Conservation (phyloP, 2,113 vertebrate species). For the Lampris incognitus region DNA sequence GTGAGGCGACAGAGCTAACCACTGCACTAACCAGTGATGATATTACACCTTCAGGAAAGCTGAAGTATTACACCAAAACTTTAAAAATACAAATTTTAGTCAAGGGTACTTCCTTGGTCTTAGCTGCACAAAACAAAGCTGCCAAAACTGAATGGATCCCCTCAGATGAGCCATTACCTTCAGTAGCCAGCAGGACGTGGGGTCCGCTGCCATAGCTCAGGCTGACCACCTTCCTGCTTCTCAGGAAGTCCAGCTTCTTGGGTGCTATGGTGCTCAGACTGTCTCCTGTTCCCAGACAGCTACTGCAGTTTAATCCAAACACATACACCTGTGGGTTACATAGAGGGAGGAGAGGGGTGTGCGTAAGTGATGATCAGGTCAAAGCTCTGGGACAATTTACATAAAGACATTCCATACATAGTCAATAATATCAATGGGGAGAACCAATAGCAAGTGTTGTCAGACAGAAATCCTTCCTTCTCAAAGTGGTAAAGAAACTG, state of each 20-base stretch:
- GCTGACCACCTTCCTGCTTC: conserved; percentile 93
- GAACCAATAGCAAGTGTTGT: neutral
- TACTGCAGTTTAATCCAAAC: conserved; percentile 96
- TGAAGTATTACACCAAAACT: no score
- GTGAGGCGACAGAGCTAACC: no score
- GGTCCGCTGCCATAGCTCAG: conserved; percentile 96
- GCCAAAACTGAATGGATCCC: neutral
- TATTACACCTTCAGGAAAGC: no score
- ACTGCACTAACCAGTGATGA: no score
- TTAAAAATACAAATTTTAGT: no score
- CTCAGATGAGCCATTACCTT: conserved; percentile 82
- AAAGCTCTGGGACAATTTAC: conserved; percentile 3
- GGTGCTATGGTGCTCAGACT: conserved; percentile 93
- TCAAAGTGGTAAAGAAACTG: no score
- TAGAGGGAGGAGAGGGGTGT: neutral
- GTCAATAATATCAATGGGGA: conserved; percentile 4
- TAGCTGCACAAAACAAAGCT: no score
- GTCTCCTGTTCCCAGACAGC: conserved; percentile 96
- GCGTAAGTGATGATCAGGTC: conserved; percentile 30
- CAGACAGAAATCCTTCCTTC: neutral
- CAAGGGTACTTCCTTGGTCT: no score
- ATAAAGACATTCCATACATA: conserved; percentile 14
- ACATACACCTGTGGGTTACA: conserved; percentile 86
- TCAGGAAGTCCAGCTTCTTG: conserved; percentile 93
- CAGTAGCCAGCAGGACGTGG: conserved; percentile 91